These are phyloP conservation scores for Fregetta grallaria DNA, from an alignment of 2,113 vertebrate genomes.

Conservation along the genomic window DNA sequence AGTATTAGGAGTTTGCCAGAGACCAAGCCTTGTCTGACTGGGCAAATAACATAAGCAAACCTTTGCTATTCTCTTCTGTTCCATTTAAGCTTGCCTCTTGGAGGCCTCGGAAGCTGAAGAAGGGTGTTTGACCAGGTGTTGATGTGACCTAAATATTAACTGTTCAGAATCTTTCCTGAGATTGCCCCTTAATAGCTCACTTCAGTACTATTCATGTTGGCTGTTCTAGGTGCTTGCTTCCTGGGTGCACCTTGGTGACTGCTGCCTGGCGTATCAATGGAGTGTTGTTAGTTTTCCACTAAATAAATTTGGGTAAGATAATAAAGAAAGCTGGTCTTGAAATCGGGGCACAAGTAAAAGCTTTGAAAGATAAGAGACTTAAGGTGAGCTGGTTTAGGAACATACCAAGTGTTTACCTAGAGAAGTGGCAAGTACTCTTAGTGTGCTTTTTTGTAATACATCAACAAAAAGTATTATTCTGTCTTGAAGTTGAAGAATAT, in stretches of 20 bases:
- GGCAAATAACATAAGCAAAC: background rate
- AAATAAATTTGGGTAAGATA: background rate
- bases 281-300: background rate
- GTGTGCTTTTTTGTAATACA: background rate
- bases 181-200: background rate
- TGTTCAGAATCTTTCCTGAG: background rate
- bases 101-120: no score
- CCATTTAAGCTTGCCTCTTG: background rate
- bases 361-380: background rate
- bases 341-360: background rate
- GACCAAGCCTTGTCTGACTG: background rate
- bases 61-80: background rate
- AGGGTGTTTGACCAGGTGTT: background rate
- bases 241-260: background rate
- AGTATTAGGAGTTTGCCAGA: background rate
- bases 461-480: background rate
- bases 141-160: background rate
- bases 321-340: background rate
- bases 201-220: accelerated
- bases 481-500: background rate
- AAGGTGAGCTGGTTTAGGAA: background rate
- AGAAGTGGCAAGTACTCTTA: background rate
- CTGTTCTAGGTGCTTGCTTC: background rate
- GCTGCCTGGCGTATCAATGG: background rate
- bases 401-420: background rate